Percentiles rank a stretch among this genome's conserved stretches.
Evolutionary conservation across 2,888 invertebrate species (phyloP).

Genomic region (Agrotis segetum): DNA sequence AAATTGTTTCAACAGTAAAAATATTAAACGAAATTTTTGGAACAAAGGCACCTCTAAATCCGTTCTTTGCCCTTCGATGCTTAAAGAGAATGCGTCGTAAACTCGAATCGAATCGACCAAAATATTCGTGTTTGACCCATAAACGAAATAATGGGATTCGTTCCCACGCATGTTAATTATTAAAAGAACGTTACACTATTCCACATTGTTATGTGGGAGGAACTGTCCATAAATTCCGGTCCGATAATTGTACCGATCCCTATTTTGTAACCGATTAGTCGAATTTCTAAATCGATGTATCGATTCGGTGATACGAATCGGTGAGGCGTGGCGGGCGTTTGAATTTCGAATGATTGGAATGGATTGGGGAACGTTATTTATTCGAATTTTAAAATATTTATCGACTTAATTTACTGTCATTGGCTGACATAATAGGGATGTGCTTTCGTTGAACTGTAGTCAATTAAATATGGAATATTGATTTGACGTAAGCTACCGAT

Average conservation of each 20-base stretch:
- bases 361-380: constrained; percentile 28
- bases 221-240: constrained; percentile 78
- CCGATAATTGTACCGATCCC: constrained; percentile 68
- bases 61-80: constrained; percentile 48
- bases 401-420: not conserved
- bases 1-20: constrained; percentile 33
- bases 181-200: constrained; percentile 62
- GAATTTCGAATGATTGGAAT: constrained; percentile 41
- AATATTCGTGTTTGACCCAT: constrained; percentile 62
- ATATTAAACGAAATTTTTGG: constrained; percentile 24
- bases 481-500: no score
- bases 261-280: constrained; percentile 71
- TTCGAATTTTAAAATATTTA: constrained; percentile 43
- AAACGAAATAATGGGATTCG: constrained; percentile 66
- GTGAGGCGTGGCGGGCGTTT: constrained; percentile 53
- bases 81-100: constrained; percentile 51
- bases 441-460: no score
- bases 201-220: constrained; percentile 73
- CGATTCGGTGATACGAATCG: constrained; percentile 59
- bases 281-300: constrained; percentile 67
- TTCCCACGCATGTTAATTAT: constrained; percentile 76
- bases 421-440: constrained; percentile 20
- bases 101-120: constrained; percentile 46
- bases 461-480: no score
- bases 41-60: constrained; percentile 53